Base-by-base conservation (phyloP, 2,888 invertebrate genomes). In the Acronicta alni region DNA sequence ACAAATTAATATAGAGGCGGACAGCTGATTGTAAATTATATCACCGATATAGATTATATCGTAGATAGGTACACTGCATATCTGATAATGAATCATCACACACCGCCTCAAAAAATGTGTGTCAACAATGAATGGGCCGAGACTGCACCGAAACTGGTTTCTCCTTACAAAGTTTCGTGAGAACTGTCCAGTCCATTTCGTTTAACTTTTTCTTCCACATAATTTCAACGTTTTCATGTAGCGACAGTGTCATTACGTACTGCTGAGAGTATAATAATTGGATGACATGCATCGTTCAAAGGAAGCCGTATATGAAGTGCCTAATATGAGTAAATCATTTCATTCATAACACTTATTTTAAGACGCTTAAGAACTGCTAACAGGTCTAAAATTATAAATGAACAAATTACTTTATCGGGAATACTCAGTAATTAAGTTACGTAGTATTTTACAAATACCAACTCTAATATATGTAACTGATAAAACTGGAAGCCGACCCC, bases 101-200 rank as follows among this genome's bases (percentile, higher is more conserved):
- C 46, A 38, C 41, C 41, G 38, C 44, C 38, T 54, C 39, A 52
- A 64, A 73, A 77, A 72, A 77, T 56, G 64, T 86, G 71, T 85
- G 86, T 84, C 83, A 85, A 78, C 79, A 76, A 65, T 75, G 75
- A 79, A 79, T 72, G 79, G 68, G 71, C 59, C 72, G 61, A 70
- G 78, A 82, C 79, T 79, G 78, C 65, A 74, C 70, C 64, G 63
- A 81, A 85, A 85, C 85, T 65, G 82, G 86, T 86, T 85, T 77
- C 62, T 62, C 77, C 72, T 57, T 76, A 56, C 57, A 42, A 53
- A 62, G 62, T 68, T 74, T 72, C 77, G 66, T 72, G 76, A 62
- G 84, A 79, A 76, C 67, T 67, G 65, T 63, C 61, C 57, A 59
- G 18, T 62, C 41, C 52, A 65, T 66, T 57, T 46, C 55, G 32